Evolutionary conservation across 2,888 invertebrate species (phyloP).

Genomic region (Saturnia pavonia): DNA sequence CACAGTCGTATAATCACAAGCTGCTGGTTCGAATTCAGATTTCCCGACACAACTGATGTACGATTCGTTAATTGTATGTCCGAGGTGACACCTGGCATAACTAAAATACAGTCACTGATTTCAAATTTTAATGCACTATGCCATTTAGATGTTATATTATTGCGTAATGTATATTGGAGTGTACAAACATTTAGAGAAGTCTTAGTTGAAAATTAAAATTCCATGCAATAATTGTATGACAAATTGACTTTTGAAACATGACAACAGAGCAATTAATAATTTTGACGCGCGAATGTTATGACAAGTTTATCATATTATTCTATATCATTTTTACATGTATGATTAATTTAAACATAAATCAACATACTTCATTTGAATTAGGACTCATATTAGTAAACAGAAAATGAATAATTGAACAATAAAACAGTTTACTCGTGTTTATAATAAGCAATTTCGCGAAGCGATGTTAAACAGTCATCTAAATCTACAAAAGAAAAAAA

Average conservation of each 20-base stretch:
- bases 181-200: constrained; percentile 46
- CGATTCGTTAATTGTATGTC: constrained; percentile 48
- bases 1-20: constrained; percentile 48
- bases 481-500: constrained; percentile 16
- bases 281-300: no score
- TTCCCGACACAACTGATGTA: constrained; percentile 42
- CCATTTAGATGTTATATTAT: no score
- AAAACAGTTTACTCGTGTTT: neutral
- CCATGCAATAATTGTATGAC: no score
- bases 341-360: constrained; percentile 24
- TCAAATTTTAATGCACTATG: no score
- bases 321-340: no score
- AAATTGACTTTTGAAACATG: no score
- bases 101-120: no score
- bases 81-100: constrained; percentile 38
- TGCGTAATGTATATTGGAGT: constrained; percentile 40
- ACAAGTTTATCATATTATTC: no score
- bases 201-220: no score
- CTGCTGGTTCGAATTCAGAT: constrained; percentile 35
- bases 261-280: no score
- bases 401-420: neutral
- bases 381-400: neutral
- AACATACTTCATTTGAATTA: neutral
- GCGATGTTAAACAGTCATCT: constrained; percentile 15
- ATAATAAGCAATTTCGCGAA: neutral